Evolutionary conservation across 1,140 invertebrate species (phyloP).

Genomic region (Bombus waltoni): DNA sequence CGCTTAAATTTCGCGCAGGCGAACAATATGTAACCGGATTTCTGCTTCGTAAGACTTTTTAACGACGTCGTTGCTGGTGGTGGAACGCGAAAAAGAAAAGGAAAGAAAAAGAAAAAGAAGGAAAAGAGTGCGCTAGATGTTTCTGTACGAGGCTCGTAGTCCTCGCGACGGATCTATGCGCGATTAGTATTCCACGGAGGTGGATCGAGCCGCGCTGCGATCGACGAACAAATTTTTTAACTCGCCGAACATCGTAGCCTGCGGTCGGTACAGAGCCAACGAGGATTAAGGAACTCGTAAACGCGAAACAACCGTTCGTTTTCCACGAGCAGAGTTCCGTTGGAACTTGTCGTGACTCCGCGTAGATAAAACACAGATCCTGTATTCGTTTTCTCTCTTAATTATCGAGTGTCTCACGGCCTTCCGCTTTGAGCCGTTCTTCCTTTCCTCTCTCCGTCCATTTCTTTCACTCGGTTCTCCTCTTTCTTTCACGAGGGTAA

Average conservation of each 20-base stretch:
- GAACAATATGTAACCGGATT: conserved; percentile 37
- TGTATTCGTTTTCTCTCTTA: conserved; percentile 58
- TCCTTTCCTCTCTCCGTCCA: neutral
- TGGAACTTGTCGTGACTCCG: conserved; percentile 4
- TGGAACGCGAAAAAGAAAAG: neutral
- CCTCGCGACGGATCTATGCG: conserved; percentile 1
- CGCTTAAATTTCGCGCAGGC: conserved; percentile 21
- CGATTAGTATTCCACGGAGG: conserved; percentile 57
- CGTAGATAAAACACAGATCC: conserved; percentile 39
- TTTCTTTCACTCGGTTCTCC: neutral
- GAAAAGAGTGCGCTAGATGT: neutral
- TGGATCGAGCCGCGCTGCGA: conserved; percentile 55
- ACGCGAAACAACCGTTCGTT: conserved; percentile 27
- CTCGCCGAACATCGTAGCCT: neutral
- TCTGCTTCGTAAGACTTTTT: conserved; percentile 43
- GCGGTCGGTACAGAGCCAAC: neutral
- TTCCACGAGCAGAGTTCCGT: conserved; percentile 14
- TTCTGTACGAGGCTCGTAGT: neutral
- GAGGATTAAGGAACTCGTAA: conserved; percentile 15
- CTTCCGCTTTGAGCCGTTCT: conserved; percentile 30
- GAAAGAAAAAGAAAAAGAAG: neutral
- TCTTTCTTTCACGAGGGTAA: conserved; percentile 40
- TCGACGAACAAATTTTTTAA: conserved; percentile 34
- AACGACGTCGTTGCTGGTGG: conserved; percentile 18
- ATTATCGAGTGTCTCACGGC: conserved; percentile 61